Conservation (phyloP, 1,140 invertebrate species). For the Eriosoma lanigerum region DNA sequence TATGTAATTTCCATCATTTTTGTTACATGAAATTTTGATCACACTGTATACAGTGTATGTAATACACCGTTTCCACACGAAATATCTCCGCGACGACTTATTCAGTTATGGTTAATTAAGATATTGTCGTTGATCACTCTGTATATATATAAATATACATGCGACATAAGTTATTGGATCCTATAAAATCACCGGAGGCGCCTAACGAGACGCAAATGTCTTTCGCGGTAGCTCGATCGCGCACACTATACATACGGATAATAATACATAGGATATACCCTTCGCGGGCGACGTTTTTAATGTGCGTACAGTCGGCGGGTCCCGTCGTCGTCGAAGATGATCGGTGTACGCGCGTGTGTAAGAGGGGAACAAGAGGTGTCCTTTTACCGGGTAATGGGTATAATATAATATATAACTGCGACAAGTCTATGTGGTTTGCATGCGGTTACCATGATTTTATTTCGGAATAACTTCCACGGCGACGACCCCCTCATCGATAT, state of each 20-base stretch:
- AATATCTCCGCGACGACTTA: neutral
- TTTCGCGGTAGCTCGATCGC: no score
- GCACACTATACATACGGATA: neutral
- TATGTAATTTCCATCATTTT: no score
- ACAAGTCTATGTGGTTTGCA: no score
- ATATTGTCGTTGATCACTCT: neutral
- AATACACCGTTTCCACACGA: neutral
- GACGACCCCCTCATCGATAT: constrained; percentile 18
- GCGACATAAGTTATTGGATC: constrained; percentile 30
- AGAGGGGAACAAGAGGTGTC: no score
- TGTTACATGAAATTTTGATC: no score
- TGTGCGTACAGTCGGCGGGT: no score
- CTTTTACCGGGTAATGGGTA: constrained; percentile 13
- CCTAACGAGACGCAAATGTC: constrained; percentile 49
- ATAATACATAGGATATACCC: constrained; percentile 18
- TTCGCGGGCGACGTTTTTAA: constrained; percentile 28
- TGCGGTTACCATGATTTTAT: neutral
- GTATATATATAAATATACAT: neutral
- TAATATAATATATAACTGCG: neutral
- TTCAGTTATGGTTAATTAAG: constrained; percentile 46
- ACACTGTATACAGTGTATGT: no score
- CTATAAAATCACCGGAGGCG: constrained; percentile 28
- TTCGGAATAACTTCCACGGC: no score
- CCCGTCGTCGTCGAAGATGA: no score
- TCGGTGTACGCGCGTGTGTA: neutral